These are phyloP conservation scores for Bombus haemorrhoidalis DNA, from an alignment of 1,140 invertebrate genomes.

Conservation along the genomic window DNA sequence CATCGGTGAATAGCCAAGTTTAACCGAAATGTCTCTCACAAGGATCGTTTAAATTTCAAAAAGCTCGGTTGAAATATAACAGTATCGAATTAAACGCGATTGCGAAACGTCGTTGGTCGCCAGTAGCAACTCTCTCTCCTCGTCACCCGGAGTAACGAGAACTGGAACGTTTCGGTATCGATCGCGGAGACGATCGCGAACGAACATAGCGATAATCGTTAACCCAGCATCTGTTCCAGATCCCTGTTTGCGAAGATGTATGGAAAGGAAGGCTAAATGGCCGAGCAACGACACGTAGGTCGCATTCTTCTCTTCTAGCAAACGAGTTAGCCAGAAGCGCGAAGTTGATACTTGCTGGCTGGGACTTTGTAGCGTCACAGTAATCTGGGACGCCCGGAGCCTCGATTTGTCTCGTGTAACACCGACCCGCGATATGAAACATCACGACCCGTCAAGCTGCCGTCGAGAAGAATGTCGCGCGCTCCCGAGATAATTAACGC, in stretches of 20 bases:
- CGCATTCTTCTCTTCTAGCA: background rate
- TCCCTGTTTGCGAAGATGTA: background rate
- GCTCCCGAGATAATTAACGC: slow-evolving; percentile 5
- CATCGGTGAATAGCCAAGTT: too few relatives aligned
- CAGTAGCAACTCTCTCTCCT: background rate
- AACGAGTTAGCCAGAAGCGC: slow-evolving; percentile 9
- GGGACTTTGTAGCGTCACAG: background rate
- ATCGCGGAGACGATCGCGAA: background rate
- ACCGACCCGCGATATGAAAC: slow-evolving; percentile 1
- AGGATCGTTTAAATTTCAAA: too few relatives aligned
- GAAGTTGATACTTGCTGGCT: background rate
- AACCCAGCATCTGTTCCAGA: background rate
- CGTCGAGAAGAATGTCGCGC: background rate
- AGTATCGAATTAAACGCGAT: too few relatives aligned
- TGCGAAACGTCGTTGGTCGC: too few relatives aligned
- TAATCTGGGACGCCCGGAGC: background rate
- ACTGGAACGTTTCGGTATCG: slow-evolving; percentile 27
- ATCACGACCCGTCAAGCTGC: background rate
- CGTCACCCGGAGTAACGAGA: background rate
- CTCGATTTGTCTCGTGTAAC: slow-evolving; percentile 18
- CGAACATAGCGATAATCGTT: too few relatives aligned
- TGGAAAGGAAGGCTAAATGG: background rate
- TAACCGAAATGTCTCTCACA: too few relatives aligned
- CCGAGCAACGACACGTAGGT: background rate
- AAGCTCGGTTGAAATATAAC: too few relatives aligned